Evolutionary conservation across 92 coral and sea anemone genomes (phyloP).

Genomic region (Muricea muricata): DNA sequence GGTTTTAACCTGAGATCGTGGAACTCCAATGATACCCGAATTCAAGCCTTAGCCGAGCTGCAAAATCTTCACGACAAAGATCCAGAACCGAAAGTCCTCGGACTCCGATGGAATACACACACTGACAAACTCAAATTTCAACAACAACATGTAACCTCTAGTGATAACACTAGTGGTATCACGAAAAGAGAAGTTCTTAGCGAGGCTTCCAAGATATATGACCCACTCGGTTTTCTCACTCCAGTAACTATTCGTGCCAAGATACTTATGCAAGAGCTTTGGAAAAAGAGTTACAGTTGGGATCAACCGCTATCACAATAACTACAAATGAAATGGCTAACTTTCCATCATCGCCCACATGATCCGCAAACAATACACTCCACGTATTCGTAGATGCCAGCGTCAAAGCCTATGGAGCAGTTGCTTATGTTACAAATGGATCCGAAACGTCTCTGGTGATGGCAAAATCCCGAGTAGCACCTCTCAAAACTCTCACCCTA

Average conservation of each 20-base stretch:
- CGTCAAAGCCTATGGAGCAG: constrained; percentile 67
- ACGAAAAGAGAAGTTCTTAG: constrained; percentile 60
- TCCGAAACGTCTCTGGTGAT: constrained; percentile 49
- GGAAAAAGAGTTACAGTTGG: constrained; percentile 44
- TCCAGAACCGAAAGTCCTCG: constrained; percentile 53
- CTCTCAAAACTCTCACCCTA: constrained; percentile 47
- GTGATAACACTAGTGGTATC: constrained; percentile 12
- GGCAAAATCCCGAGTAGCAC: constrained; percentile 56
- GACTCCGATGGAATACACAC: constrained; percentile 58
- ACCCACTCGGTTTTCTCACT: constrained; percentile 19
- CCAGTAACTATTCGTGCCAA: neutral
- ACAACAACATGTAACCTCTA: constrained; percentile 14
- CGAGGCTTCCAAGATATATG: constrained; percentile 55
- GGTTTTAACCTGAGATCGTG: constrained; percentile 48
- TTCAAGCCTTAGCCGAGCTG: neutral
- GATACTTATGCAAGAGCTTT: constrained; percentile 15
- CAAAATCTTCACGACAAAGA: constrained; percentile 38
- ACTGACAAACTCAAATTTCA: constrained; percentile 19
- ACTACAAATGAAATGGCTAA: constrained; percentile 17
- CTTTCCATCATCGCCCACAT: constrained; percentile 13
- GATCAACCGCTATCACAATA: constrained; percentile 46
- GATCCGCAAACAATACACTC: constrained; percentile 18
- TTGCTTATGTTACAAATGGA: constrained; percentile 43
- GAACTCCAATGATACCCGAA: constrained; percentile 57
- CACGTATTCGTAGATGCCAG: constrained; percentile 63